Evolutionary conservation across 2,888 invertebrate species (phyloP), one percentile per base, ranked within the genome.

Genomic region (Noctuana brunneofusca): DNA sequence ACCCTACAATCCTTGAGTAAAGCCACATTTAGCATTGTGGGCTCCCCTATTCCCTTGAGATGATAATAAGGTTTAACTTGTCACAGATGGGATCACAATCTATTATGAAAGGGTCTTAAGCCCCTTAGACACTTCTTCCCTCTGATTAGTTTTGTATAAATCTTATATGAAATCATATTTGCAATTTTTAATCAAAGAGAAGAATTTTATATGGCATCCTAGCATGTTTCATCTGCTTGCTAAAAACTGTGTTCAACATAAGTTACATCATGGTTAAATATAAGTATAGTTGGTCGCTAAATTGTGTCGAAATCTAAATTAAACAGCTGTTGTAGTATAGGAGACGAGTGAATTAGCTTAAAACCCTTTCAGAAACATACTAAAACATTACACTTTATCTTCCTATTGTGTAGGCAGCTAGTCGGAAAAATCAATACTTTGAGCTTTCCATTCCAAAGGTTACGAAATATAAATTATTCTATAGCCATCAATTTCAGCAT

Each of bases 381-480:
- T 14, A 49, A 24, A 27, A 50, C 35, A 46, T 14, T 14, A 43
- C 22, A 46, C 41, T 41, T 50, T 16, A 3, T 74, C 75, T 66
- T 72, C 74, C 75, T 76, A 80, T 83, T 84, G 83, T 83, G 76
- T 81, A 74, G 78, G 74, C 70, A 75, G 72, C 75, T 76, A 79
- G 77, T 71, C 68, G 69, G 73, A 85, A 88, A 89, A 90, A 90
- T 90, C 89, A 89, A 90, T 90, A 90, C 83, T 81, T 68, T 18
- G 30, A 43, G 63, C 63, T 50, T 63, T 63, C 50, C 41, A 64
- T 53, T 55, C n/a, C 22, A 20, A 53, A 52, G 57, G 63, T 58
- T 52, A 58, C 53, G 63, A 58, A 63, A 63, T 56, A 56, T 50
- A 41, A 56, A 56, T 9, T 57, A 16, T 35, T 8, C 16, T 49